Evolutionary conservation across 2,113 vertebrate species (phyloP).

Genomic region (Meriones unguiculatus): DNA sequence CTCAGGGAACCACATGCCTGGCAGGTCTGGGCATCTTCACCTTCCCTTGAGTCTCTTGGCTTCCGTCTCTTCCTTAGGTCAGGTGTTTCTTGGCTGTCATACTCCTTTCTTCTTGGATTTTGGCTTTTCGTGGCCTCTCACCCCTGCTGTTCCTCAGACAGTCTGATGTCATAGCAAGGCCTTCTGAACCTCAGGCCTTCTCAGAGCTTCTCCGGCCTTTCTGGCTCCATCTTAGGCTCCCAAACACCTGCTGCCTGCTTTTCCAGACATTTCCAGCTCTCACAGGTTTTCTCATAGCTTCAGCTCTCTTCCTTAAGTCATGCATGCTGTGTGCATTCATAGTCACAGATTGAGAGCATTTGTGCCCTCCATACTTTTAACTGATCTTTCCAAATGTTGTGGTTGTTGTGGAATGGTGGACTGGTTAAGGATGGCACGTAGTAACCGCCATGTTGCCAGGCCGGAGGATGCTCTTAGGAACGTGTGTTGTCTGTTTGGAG

Average conservation of each 20-base stretch:
- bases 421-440: neutral
- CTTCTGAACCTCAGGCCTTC: conserved; percentile 10
- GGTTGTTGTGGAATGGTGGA: neutral
- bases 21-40: neutral
- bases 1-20: neutral
- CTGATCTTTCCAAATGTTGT: conserved; percentile 8
- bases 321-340: neutral
- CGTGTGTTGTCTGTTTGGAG: neutral
- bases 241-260: neutral
- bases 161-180: neutral
- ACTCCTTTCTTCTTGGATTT: conserved; percentile 27
- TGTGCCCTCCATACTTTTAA: neutral
- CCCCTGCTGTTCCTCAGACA: neutral
- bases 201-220: neutral
- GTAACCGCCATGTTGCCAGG: neutral
- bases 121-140: neutral
- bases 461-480: neutral
- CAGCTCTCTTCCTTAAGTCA: neutral
- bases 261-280: neutral
- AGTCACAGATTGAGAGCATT: neutral
- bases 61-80: neutral
- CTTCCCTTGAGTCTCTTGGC: conserved; percentile 28
- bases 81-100: neutral
- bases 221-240: neutral
- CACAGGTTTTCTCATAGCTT: neutral